Evolutionary conservation across 2,797 vertebrate genomes (phyloP), one percentile per base, ranked within the genome.

Genomic region (Notolabrus celidotus): DNA sequence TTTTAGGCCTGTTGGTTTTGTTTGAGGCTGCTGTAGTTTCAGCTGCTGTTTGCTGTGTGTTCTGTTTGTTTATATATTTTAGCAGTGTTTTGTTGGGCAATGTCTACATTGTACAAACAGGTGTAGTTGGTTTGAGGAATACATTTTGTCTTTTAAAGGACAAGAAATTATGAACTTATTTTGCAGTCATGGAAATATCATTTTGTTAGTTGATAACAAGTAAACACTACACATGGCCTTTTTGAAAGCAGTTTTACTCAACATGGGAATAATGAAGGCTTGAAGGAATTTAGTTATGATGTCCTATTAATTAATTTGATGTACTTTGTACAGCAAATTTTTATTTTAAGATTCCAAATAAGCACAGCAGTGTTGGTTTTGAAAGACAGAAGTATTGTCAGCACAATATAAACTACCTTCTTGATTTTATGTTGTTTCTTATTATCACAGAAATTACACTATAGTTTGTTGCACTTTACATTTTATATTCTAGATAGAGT

Each of bases 1-100:
- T 60, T 71, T 76, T 59, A 83, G 86, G 83, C 85, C 85, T 86
- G 38, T 51, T 82, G 43, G 62, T 54, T 70, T 69, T 77, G 55
- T 80, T 43, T 20, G 74, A 52, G 33, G 42, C 54, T 84, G 74
- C 46, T 80, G 61, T 71, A 81, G 74, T 72, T 72, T 80, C 33
- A 73, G 64, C 64, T 72, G 42, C 50, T 68, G 55, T 49, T 79
- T 76, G 65, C 39, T 71, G 47, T 61, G 29, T 60, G 29, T 29
- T 4, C 16, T 70, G 39, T 69, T 66, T 64, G 47, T 63, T 77
- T 52, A 20, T 70, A 34, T 58, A 43, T 46, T 62, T 33, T 16
- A 39, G 16, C 23, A 49, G 23, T 52, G 29, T 67, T 59, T 57
- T 71, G 60, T 14, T 65, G 20, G 45, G 15, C 61, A 39, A 51